These are phyloP conservation scores for Chorisops tibialis DNA, from an alignment of 2,888 invertebrate genomes.

Conservation along the genomic window DNA sequence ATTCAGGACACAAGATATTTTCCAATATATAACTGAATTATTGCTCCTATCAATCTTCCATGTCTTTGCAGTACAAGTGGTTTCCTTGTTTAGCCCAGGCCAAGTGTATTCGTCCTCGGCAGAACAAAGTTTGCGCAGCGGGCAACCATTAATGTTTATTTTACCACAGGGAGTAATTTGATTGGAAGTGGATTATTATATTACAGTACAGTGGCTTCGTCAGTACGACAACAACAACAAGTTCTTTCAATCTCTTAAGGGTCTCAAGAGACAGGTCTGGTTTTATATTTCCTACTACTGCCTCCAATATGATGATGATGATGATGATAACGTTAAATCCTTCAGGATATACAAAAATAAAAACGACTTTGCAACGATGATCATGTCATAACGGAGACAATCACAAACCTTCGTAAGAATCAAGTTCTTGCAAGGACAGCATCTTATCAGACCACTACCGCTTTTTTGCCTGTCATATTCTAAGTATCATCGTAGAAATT, in stretches of 20 bases:
- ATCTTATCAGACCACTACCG: too few species aligned
- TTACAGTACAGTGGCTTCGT: slow-evolving; percentile 7
- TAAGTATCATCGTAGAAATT: too few species aligned
- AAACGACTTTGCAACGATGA: too few species aligned
- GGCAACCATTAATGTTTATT: slow-evolving; percentile 26
- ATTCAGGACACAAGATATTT: neutral
- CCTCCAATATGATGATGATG: too few species aligned
- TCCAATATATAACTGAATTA: slow-evolving; percentile 24
- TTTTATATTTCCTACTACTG: too few species aligned
- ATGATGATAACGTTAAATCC: too few species aligned
- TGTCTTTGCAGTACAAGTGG: slow-evolving; percentile 14
- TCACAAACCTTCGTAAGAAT: too few species aligned
- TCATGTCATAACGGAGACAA: too few species aligned
- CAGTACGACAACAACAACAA: neutral
- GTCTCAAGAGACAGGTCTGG: neutral
- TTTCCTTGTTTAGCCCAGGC: neutral
- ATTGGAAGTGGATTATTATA: slow-evolving; percentile 30
- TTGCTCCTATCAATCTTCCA: slow-evolving; percentile 28
- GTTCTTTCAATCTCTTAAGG: neutral
- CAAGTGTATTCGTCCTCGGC: neutral
- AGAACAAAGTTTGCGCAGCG: slow-evolving; percentile 11
- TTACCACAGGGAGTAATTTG: slow-evolving; percentile 30
- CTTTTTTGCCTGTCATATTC: too few species aligned
- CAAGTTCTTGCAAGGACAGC: too few species aligned
- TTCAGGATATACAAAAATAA: too few species aligned